phyloP scores from a whole-genome alignment of 2,113 vertebrate genomes.

The Chaetodon auriga region DNA sequence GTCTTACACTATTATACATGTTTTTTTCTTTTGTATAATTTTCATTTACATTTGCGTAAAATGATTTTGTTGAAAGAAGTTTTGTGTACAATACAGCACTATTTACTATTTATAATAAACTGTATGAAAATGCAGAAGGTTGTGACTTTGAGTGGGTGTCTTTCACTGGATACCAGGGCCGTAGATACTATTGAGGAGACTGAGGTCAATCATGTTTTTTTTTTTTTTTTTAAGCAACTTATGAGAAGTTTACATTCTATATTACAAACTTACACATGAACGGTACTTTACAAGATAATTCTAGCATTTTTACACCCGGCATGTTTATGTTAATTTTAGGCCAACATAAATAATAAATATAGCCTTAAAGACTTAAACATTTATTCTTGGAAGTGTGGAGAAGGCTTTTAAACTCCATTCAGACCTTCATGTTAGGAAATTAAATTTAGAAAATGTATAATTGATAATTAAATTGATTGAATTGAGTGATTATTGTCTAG shows the following conservation, averaged over 20 bases:
- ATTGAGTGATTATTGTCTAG: neutral
- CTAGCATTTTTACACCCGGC: neutral
- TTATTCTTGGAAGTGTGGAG: neutral
- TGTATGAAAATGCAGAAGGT: slow-evolving; percentile 68
- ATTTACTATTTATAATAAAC: slow-evolving; percentile 90
- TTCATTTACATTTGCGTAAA: slow-evolving; percentile 74
- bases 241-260: neutral
- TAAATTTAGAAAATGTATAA: neutral
- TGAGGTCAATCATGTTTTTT: neutral
- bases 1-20: slow-evolving; percentile 77
- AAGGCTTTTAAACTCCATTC: neutral
- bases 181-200: neutral
- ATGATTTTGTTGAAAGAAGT: slow-evolving; percentile 78
- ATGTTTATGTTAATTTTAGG: neutral
- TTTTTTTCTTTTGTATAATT: slow-evolving; percentile 70
- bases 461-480: neutral
- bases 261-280: neutral
- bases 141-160: slow-evolving; percentile 33
- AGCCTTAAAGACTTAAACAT: neutral
- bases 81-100: slow-evolving; percentile 87
- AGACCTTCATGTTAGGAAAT: neutral
- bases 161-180: slow-evolving; percentile 8
- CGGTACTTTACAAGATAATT: neutral
- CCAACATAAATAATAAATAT: neutral
- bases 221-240: neutral